Conservation (phyloP, 2,113 vertebrate species). For the Phylloscopus trochiloides region DNA sequence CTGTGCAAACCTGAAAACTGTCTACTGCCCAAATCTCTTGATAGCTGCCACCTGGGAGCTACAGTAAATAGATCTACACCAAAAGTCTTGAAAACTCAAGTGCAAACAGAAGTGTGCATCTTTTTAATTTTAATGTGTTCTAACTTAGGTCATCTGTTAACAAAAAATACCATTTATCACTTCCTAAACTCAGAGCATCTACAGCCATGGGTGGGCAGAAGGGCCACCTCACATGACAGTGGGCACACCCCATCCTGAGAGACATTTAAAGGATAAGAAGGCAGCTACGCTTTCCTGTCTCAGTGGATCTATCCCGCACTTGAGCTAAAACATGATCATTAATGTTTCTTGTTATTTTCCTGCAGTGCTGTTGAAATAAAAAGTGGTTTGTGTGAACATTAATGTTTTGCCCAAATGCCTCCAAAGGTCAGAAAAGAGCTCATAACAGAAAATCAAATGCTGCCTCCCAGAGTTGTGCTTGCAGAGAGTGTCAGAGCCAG, state of each 20-base stretch:
- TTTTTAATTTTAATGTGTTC: neutral
- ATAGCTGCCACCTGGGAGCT: neutral
- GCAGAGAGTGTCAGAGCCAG: neutral
- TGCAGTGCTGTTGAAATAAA: neutral
- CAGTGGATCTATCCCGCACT: neutral
- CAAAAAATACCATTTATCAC: neutral
- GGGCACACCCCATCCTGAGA: neutral
- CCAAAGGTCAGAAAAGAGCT: neutral
- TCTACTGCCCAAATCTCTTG: neutral
- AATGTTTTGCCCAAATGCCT: neutral
- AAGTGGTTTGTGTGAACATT: neutral
- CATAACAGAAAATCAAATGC: neutral
- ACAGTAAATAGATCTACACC: neutral
- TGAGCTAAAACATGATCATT: neutral
- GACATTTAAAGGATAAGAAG: neutral
- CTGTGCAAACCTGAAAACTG: neutral
- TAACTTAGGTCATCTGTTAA: neutral
- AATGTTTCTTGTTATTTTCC: neutral
- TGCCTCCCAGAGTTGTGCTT: neutral
- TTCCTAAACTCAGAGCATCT: neutral
- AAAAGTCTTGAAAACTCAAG: neutral
- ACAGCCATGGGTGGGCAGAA: neutral
- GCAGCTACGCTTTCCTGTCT: neutral
- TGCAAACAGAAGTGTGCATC: neutral
- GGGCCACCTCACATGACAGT: neutral